These are phyloP conservation scores for Sinocyclocheilus maitianheensis DNA, from an alignment of 2,113 vertebrate species.

Conservation along the genomic window DNA sequence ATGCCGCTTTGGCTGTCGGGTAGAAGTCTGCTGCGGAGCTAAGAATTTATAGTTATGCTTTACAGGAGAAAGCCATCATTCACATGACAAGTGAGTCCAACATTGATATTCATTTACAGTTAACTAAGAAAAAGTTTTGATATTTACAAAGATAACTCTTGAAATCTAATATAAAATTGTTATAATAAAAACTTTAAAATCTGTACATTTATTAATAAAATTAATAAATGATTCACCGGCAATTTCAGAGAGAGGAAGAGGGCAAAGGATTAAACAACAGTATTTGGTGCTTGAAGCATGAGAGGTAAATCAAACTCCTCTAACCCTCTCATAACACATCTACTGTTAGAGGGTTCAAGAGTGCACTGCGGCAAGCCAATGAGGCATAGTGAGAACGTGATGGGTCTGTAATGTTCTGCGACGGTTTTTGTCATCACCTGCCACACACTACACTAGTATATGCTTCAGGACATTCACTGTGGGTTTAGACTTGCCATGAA, in stretches of 20 bases:
- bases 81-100: too few species aligned
- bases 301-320: conserved; percentile 12
- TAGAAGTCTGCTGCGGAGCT: too few species aligned
- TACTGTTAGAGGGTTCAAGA: conserved; percentile 3
- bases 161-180: too few species aligned
- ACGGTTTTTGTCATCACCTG: conserved; percentile 35
- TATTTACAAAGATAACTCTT: too few species aligned
- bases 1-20: too few species aligned
- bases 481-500: conserved; percentile 37
- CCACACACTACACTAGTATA: conserved; percentile 40
- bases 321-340: conserved; percentile 24
- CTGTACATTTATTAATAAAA: too few species aligned
- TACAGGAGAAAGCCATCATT: too few species aligned
- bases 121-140: too few species aligned
- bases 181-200: too few species aligned
- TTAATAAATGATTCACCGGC: too few species aligned
- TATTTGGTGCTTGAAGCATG: conserved; percentile 1
- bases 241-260: background rate
- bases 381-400: conserved; percentile 43
- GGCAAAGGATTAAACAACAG: conserved; percentile 18
- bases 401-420: conserved; percentile 50
- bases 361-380: conserved; percentile 36
- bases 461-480: conserved; percentile 35
- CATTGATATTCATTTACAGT: too few species aligned
- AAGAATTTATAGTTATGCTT: too few species aligned